Conservation (phyloP, 1,140 invertebrate genomes). For the Phymastichus coffea region DNA sequence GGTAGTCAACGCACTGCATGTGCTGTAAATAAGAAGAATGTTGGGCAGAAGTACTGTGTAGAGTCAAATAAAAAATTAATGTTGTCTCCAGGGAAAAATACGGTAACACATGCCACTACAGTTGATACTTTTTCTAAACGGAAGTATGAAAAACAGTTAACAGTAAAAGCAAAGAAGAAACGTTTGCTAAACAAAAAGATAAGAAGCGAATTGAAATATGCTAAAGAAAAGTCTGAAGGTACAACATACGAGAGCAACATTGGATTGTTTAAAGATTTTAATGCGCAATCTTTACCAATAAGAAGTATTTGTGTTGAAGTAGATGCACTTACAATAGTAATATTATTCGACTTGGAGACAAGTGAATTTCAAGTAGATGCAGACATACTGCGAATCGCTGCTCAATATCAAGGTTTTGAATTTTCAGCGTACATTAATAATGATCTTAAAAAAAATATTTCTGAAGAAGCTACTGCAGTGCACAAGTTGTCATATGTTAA, state of each 20-base stretch:
- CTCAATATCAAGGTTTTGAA: slow-evolving; percentile 9
- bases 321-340: slow-evolving; percentile 2
- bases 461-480: slow-evolving; percentile 18
- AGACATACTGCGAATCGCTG: slow-evolving; percentile 28
- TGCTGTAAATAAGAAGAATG: slow-evolving; percentile 22
- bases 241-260: slow-evolving; percentile 17
- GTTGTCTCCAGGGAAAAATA: slow-evolving; percentile 13
- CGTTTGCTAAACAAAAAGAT: slow-evolving; percentile 25
- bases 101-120: slow-evolving; percentile 4
- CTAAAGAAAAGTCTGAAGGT: slow-evolving; percentile 22
- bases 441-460: slow-evolving; percentile 23
- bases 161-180: slow-evolving; percentile 15
- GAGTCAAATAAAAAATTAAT: background rate
- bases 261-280: slow-evolving; percentile 9
- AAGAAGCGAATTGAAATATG: slow-evolving; percentile 20
- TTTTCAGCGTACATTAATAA: slow-evolving; percentile 25
- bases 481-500: slow-evolving; percentile 8
- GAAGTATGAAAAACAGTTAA: slow-evolving; percentile 19
- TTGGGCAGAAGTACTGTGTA: slow-evolving; percentile 1
- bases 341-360: slow-evolving; percentile 26
- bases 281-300: background rate
- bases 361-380: slow-evolving; percentile 5
- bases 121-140: background rate
- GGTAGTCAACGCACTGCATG: slow-evolving; percentile 13
- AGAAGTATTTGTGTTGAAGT: too few relatives aligned